These are phyloP conservation scores for Tupaia tana DNA, from an alignment of 2,113 vertebrate species.

Conservation along the genomic window DNA sequence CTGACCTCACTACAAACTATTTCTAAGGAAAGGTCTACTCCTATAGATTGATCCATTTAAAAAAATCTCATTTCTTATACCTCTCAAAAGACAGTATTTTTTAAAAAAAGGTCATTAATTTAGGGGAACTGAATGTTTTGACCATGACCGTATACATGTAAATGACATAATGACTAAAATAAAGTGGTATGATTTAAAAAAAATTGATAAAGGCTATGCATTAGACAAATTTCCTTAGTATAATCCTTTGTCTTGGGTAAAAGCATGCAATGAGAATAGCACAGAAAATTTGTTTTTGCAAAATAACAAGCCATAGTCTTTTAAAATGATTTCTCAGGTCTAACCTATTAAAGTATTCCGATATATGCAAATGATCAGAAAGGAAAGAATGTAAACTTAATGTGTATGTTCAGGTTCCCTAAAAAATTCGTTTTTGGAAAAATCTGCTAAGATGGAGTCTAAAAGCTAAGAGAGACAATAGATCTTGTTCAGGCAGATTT, in stretches of 20 bases:
- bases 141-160: background rate
- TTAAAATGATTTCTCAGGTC: background rate
- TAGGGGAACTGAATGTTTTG: background rate
- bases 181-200: background rate
- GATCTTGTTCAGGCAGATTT: slow-evolving; percentile 84
- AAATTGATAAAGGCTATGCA: background rate
- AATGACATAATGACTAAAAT: background rate
- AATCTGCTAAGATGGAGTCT: slow-evolving; percentile 77
- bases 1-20: background rate
- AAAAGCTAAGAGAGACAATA: slow-evolving; percentile 78
- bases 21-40: background rate
- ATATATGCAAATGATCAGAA: background rate
- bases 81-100: background rate
- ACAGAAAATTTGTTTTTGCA: background rate
- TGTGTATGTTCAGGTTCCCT: background rate
- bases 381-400: background rate
- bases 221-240: background rate
- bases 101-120: background rate
- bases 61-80: background rate
- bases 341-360: background rate
- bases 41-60: background rate
- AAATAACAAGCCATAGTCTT: background rate
- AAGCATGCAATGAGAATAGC: background rate
- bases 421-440: slow-evolving; percentile 61
- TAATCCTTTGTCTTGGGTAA: background rate